Percentiles rank a stretch among this genome's conserved stretches.
phyloP scores from a whole-genome alignment of 2,888 invertebrate genomes.

The Brachylomia viminalis region DNA sequence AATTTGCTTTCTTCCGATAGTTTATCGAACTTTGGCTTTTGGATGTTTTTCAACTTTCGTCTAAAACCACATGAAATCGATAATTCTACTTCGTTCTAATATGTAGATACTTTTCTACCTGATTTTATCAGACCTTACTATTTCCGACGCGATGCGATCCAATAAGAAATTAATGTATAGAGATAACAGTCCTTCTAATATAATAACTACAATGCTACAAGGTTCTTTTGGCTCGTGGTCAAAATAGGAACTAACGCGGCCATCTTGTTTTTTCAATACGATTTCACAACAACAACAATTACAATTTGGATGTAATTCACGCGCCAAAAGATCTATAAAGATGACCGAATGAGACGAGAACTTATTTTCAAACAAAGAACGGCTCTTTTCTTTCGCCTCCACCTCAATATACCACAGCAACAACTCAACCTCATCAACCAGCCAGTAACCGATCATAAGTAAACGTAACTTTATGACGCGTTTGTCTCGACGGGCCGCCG shows the following conservation, averaged over 20 bases:
- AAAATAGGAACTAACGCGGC: background rate
- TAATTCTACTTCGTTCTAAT: background rate
- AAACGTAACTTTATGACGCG: constrained; percentile 65
- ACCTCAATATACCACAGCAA: background rate
- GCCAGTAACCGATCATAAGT: constrained; percentile 54
- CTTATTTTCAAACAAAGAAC: background rate
- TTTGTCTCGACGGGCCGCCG: constrained; percentile 60
- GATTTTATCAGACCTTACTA: too few species aligned
- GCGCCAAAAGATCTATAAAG: background rate
- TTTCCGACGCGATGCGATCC: background rate
- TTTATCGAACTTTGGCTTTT: constrained; percentile 35
- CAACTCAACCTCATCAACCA: constrained; percentile 1
- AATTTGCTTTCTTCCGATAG: constrained; percentile 45
- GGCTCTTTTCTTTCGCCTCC: background rate
- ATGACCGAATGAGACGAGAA: background rate
- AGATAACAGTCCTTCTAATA: too few species aligned
- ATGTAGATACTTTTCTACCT: background rate
- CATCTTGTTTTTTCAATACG: background rate
- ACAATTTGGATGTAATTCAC: background rate
- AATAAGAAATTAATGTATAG: background rate
- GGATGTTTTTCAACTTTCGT: background rate
- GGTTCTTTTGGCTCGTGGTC: background rate
- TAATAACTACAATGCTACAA: background rate
- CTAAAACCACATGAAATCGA: background rate
- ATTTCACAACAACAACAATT: background rate